Evolutionary conservation across 2,113 vertebrate species (phyloP).

Genomic region (Malaclemys terrapin): DNA sequence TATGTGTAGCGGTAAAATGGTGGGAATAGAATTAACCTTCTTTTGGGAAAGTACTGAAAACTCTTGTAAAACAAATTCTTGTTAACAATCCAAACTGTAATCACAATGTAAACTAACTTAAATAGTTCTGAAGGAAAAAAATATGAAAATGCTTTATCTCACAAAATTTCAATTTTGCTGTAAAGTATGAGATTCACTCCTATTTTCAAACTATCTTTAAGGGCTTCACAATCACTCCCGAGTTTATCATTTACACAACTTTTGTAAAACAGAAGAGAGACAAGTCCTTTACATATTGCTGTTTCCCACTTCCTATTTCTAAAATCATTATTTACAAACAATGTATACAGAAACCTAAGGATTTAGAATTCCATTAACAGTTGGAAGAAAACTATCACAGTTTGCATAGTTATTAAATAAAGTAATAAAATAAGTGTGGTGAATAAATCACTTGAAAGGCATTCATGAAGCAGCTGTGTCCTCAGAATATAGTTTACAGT

Average conservation of each 20-base stretch:
- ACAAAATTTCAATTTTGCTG: background rate
- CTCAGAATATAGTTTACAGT: background rate
- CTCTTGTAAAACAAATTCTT: conserved; percentile 17
- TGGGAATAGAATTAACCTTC: background rate
- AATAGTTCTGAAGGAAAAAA: background rate
- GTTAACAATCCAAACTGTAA: background rate
- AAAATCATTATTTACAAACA: background rate
- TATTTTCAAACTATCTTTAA: background rate
- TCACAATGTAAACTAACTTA: background rate
- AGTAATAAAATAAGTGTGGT: background rate
- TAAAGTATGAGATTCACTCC: background rate
- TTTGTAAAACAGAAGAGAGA: background rate
- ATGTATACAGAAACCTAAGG: background rate
- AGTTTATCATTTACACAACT: background rate
- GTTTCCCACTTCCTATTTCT: background rate
- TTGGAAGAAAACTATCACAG: background rate
- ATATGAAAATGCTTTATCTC: background rate
- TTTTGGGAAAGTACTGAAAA: background rate
- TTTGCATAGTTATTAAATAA: background rate
- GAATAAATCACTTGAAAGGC: background rate
- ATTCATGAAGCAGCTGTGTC: background rate
- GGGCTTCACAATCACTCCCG: background rate
- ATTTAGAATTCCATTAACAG: background rate
- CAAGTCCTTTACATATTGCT: background rate
- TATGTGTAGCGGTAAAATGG: background rate